Base-by-base conservation (phyloP, 2,888 invertebrate genomes). In the Latrodectus hesperus region DNA sequence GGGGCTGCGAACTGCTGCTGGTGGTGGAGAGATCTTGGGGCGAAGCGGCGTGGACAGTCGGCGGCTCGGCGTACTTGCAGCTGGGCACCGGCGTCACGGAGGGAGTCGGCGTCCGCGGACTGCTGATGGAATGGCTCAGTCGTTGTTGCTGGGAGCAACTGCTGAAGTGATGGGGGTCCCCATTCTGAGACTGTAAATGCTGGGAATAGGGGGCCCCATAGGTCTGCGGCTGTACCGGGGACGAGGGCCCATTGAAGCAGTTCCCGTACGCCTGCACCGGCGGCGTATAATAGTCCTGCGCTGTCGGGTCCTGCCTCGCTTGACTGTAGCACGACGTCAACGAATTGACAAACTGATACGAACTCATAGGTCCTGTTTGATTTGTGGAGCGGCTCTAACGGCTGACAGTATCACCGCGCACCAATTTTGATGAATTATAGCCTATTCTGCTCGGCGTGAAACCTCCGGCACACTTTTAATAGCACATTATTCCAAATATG, bases 311-410 rank as follows among this genome's bases (percentile, higher is more conserved):
- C 64, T 74, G 87, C 26, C 89, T 93, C 93, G 89, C 91, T 94
- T 93, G 91, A 90, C 92, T 92, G 93, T 98, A 98, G 94, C 98
- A 98, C 91, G 97, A 96, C 90, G 97, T 97, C 91, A 98, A 94
- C 91, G 97, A 97, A 94, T 98, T 98, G 92, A 98, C 97, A 93
- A 98, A 98, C 94, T 98, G 98, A 94, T 98, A 98, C 93, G 97
- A 98, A 94, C 97, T 97, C 98, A 98, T 98, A 88, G 78, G 89
- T 86, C 76, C 88, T 89, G 89, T 90, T 90, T 91, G 91, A 91
- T 91, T 91, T 91, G 91, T 89, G 88, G 89, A 88, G 82, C 90
- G 88, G 87, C 89, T 90, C 89, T 90, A 90, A 91, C 91, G 12
- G 90, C 88, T 91, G 90, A 90, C 90, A 90, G 90, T 91, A 90